Evolutionary conservation across 2,113 vertebrate genomes (phyloP).

Genomic region (Vombatus ursinus): DNA sequence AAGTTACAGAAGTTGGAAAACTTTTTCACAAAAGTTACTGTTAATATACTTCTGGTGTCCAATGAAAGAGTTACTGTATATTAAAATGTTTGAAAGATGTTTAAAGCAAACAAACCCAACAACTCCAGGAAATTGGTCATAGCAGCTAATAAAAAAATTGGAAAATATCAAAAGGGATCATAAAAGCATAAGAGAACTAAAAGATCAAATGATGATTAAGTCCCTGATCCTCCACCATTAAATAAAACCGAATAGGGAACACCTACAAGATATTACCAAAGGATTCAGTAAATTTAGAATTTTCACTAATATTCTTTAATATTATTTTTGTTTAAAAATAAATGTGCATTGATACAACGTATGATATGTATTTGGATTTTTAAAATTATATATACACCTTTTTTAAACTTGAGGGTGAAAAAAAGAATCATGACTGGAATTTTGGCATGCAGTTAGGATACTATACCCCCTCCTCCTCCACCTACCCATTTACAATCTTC

Average conservation of each 20-base stretch:
- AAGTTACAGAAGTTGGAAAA: not conserved
- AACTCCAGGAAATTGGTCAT: not conserved
- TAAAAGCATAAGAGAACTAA: not conserved
- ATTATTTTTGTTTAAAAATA: no score
- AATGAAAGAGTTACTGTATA: not conserved
- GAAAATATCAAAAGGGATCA: constrained; percentile 19
- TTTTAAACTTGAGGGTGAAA: no score
- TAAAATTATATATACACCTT: not conserved
- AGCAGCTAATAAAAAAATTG: not conserved
- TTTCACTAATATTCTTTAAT: not conserved
- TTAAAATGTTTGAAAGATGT: constrained; percentile 12
- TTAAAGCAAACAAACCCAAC: not conserved
- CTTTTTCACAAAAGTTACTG: not conserved
- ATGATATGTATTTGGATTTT: not conserved
- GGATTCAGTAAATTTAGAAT: not conserved
- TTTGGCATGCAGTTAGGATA: not conserved
- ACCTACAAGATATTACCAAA: not conserved
- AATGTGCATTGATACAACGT: not conserved
- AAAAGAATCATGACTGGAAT: not conserved
- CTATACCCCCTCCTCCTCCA: not conserved
- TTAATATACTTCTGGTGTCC: not conserved
- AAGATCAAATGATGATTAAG: constrained; percentile 4
- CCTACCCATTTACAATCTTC: not conserved
- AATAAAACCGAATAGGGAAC: not conserved
- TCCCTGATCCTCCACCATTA: not conserved